Conservation (phyloP, 2,888 invertebrate species). For the Apodemia hepburni region DNA sequence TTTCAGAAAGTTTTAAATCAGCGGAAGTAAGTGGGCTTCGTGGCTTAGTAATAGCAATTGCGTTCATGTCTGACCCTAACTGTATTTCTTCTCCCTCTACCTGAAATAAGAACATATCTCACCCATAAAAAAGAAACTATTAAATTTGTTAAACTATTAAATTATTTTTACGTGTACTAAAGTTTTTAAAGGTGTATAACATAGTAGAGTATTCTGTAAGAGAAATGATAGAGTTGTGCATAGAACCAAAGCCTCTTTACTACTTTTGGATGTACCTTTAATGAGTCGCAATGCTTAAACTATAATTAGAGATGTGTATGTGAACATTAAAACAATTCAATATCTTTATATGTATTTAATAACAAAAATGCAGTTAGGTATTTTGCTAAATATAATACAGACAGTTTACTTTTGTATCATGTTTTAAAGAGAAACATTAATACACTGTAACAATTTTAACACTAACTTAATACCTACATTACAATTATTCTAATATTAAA, state of each 20-base stretch:
- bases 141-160: slow-evolving; percentile 27
- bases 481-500: not conserved
- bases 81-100: slow-evolving; percentile 77
- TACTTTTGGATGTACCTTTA: slow-evolving; percentile 48
- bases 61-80: slow-evolving; percentile 74
- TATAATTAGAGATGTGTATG: slow-evolving; percentile 20
- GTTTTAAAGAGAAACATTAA: slow-evolving; percentile 11
- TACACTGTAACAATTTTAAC: not conserved
- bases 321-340: slow-evolving; percentile 33
- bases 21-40: slow-evolving; percentile 71
- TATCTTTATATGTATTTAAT: slow-evolving; percentile 35
- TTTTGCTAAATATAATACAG: slow-evolving; percentile 1
- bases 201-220: slow-evolving; percentile 23
- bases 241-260: slow-evolving; percentile 78
- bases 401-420: slow-evolving; percentile 1
- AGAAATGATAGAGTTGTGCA: slow-evolving; percentile 47
- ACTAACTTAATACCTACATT: not conserved
- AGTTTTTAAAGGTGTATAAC: not conserved
- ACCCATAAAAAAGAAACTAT: slow-evolving; percentile 68
- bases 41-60: slow-evolving; percentile 74
- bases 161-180: slow-evolving; percentile 16
- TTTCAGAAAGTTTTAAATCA: slow-evolving; percentile 72
- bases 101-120: slow-evolving; percentile 79
- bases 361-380: slow-evolving; percentile 11
- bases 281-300: slow-evolving; percentile 33